Evolutionary conservation across 37 sponge, comb jelly and placozoan species (phyloP), one percentile per base, ranked within the genome.

Genomic region (Spongilla lacustris): DNA sequence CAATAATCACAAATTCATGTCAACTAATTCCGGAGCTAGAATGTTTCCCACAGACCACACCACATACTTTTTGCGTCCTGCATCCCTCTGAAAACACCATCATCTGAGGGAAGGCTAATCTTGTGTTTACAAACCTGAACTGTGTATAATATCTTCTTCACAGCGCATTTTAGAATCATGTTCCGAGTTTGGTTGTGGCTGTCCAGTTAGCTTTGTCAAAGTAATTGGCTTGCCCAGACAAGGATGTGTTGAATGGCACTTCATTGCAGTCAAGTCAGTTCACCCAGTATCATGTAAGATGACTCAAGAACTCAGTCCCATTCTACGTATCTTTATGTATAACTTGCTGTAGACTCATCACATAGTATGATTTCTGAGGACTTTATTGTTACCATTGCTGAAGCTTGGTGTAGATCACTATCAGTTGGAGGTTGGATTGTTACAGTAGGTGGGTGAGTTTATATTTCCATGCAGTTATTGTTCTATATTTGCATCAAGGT

Each of bases 171-270:
- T 73, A 0, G 12, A 13, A 19, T 34, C 27, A 9, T 25, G 11
- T 68, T 30, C 36, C 32, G 73, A 36, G 1, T 33, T 2, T 25
- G 74, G 66, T 5, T 27, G 24, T 23, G 66, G 73, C 50, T 87
- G 89, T 83, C 94, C 91, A 11, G 36, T 94, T 9, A 66, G 49
- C 0, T 91, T 83, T 30, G 28, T 91, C 19, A 41, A 46, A 36
- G 83, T 91, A 0, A 46, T 74, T 5, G 78, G 36, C 26, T 50
- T 94, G 36, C 95, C 92, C 0, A 68, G 83, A 82, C 84, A 74
- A 25, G 92, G 92, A 9, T 75, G 66, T 88, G 89, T 91, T 36
- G 95, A 94, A 68, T 94, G 95, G 95, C 89, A 91, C 58, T 85
- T 94, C 37, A 81, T 78, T 25, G 92, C 92, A 21, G 25, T 81